Percentiles rank a stretch among this genome's conserved stretches.
phyloP scores from a whole-genome alignment of 2,113 vertebrate species.

The Theristicus caerulescens region DNA sequence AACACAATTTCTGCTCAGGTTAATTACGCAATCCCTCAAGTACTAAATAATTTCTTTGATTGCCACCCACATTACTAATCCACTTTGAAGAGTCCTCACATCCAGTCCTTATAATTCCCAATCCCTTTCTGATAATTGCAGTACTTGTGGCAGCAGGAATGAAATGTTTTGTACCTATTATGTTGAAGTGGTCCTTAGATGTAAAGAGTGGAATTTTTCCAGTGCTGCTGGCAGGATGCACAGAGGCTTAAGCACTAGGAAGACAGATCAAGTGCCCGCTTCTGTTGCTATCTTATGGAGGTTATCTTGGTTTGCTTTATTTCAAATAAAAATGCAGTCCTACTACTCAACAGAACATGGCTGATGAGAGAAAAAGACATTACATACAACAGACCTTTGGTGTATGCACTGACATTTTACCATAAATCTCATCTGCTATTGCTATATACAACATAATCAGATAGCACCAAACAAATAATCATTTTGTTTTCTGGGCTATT shows the following conservation, averaged over 20 bases:
- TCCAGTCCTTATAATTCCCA: background rate
- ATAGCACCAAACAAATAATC: background rate
- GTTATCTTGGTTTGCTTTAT: background rate
- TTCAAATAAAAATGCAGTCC: background rate
- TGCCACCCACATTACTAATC: background rate
- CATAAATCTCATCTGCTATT: background rate
- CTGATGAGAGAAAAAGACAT: background rate
- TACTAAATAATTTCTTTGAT: background rate
- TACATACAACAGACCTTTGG: background rate
- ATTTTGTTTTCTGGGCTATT: background rate
- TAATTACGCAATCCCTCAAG: background rate
- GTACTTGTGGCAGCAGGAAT: background rate
- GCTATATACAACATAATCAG: background rate
- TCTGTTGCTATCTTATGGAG: background rate
- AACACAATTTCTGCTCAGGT: background rate
- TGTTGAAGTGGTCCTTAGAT: background rate
- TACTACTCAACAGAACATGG: background rate
- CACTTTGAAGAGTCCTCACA: background rate
- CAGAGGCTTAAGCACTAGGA: background rate
- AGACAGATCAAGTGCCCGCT: background rate
- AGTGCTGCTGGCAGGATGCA: background rate
- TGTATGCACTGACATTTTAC: background rate
- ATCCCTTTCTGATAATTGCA: background rate
- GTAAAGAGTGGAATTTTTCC: background rate
- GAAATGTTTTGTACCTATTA: constrained; percentile 3